Evolutionary conservation across 2,797 vertebrate genomes (phyloP).

Genomic region (Chloroceryle amazona): DNA sequence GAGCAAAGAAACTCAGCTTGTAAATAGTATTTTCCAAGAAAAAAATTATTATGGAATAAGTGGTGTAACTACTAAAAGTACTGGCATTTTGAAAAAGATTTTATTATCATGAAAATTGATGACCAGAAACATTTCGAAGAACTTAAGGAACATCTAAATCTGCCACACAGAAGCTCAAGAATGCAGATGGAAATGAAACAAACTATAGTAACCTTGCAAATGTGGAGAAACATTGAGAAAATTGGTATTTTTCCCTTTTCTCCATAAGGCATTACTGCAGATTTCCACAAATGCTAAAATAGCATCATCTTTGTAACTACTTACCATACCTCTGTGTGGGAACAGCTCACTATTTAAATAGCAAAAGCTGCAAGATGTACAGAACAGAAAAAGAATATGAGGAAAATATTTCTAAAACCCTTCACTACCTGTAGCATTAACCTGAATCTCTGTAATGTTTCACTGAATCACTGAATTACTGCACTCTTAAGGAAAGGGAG

Average conservation of each 20-base stretch:
- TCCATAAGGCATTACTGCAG: background rate
- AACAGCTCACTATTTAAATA: constrained; percentile 13
- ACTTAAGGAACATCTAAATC: constrained; percentile 39
- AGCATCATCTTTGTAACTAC: background rate
- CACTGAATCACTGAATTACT: background rate
- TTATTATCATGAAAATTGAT: background rate
- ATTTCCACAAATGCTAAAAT: constrained; percentile 2
- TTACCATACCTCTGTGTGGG: background rate
- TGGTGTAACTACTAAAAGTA: background rate
- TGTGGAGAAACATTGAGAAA: background rate
- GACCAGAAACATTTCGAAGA: background rate
- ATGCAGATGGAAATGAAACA: constrained; percentile 8
- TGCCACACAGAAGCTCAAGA: constrained; percentile 27
- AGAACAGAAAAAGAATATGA: background rate
- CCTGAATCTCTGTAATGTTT: background rate
- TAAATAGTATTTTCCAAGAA: constrained; percentile 45
- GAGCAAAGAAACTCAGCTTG: constrained; percentile 19
- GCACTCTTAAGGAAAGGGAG: background rate
- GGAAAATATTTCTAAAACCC: constrained; percentile 38
- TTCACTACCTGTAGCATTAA: background rate
- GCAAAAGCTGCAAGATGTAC: background rate
- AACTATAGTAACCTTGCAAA: background rate
- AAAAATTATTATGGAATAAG: constrained; percentile 28
- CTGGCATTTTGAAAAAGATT: background rate
- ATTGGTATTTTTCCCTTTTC: constrained; percentile 17